These are phyloP conservation scores for Propithecus perrieri DNA, from an alignment of 2,797 vertebrate genomes.

Conservation along the genomic window DNA sequence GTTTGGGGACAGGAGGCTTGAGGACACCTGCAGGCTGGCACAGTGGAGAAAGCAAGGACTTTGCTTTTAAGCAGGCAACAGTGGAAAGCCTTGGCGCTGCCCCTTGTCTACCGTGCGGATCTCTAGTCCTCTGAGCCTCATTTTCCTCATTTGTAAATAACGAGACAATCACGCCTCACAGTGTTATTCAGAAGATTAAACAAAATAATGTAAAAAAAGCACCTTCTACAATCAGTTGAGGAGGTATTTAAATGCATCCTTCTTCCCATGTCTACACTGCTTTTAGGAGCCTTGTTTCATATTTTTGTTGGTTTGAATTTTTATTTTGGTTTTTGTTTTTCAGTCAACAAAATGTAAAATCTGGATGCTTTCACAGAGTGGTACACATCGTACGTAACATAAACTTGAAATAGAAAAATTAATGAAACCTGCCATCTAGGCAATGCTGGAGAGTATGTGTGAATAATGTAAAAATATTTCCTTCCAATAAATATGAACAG, in stretches of 20 bases:
- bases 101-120: background rate
- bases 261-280: background rate
- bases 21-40: background rate
- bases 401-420: background rate
- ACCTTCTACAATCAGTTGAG: background rate
- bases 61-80: background rate
- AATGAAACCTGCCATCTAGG: background rate
- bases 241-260: background rate
- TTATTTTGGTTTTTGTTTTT: background rate
- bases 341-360: background rate
- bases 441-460: background rate
- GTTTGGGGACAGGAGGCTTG: background rate
- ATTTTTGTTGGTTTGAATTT: background rate
- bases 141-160: background rate
- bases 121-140: background rate
- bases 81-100: accelerated
- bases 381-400: background rate
- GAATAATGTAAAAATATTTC: background rate
- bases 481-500: background rate
- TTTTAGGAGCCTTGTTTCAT: background rate
- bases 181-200: background rate
- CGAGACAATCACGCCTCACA: background rate
- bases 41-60: background rate
- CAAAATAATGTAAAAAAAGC: background rate
- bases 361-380: background rate